Conservation (phyloP, 2,113 vertebrate species). For the Ophiodon elongatus region DNA sequence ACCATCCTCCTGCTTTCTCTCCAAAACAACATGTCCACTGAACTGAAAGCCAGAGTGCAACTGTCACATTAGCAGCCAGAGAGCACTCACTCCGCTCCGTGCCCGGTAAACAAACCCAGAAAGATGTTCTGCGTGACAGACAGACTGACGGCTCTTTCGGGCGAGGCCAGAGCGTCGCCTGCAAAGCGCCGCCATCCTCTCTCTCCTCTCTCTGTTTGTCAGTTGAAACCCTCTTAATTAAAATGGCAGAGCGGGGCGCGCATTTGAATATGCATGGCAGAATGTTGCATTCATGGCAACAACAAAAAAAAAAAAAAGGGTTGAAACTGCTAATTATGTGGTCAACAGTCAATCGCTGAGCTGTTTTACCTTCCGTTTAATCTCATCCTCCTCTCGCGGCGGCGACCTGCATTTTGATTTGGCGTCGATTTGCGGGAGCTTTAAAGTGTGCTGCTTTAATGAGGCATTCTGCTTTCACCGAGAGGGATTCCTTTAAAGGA, state of each 20-base stretch:
- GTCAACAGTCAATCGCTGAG: conserved; percentile 68
- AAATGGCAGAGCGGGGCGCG: conserved; percentile 73
- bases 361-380: conserved; percentile 58
- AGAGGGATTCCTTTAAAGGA: conserved; percentile 58
- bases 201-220: conserved; percentile 55
- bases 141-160: conserved; percentile 71
- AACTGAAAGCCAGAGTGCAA: conserved; percentile 82
- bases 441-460: conserved; percentile 82
- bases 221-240: conserved; percentile 81
- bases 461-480: conserved; percentile 69
- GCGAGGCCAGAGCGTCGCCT: conserved; percentile 51
- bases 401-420: conserved; percentile 75
- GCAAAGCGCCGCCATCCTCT: conserved; percentile 39
- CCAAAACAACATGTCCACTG: conserved; percentile 80
- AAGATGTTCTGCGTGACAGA: conserved; percentile 75
- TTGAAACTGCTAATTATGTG: conserved; percentile 73
- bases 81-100: conserved; percentile 57
- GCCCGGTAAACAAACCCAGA: conserved; percentile 75
- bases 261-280: conserved; percentile 79
- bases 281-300: conserved; percentile 63
- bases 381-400: conserved; percentile 58
- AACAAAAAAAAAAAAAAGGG: conserved; percentile 32
- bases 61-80: conserved; percentile 82
- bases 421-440: conserved; percentile 55
- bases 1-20: conserved; percentile 80